Evolutionary conservation across 2,797 vertebrate species (phyloP).

Genomic region (Centropyge bicolor): DNA sequence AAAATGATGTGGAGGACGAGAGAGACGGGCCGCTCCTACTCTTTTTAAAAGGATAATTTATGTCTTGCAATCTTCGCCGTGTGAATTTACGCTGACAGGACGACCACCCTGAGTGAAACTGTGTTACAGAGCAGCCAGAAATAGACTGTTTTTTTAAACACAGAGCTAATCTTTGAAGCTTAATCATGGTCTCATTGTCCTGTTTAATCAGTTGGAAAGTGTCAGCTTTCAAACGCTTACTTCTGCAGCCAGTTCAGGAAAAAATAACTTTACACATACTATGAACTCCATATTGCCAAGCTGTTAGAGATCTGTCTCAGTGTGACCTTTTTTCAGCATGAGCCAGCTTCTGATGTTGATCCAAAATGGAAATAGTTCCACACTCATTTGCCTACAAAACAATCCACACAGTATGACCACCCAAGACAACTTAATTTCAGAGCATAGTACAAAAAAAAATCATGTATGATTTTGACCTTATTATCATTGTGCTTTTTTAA

Average conservation of each 20-base stretch:
- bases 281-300: not conserved
- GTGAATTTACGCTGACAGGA: conserved; percentile 41
- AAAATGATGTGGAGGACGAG: not conserved
- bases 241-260: not conserved
- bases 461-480: not conserved
- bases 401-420: not conserved
- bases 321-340: not conserved
- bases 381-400: no score
- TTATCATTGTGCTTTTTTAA: not conserved
- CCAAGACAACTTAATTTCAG: not conserved
- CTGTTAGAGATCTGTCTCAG: not conserved
- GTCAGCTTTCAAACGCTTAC: not conserved
- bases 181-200: not conserved
- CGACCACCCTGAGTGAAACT: conserved; percentile 19
- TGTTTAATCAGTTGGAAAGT: no score
- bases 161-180: not conserved
- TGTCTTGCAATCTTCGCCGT: conserved; percentile 19
- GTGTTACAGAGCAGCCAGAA: conserved; percentile 24
- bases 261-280: no score
- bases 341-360: not conserved
- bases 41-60: conserved; percentile 5
- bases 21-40: not conserved
- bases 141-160: not conserved
- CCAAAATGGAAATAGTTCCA: not conserved
- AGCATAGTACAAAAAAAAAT: not conserved